phyloP scores from a whole-genome alignment of 2,113 vertebrate genomes.

The Hypanus sabinus region DNA sequence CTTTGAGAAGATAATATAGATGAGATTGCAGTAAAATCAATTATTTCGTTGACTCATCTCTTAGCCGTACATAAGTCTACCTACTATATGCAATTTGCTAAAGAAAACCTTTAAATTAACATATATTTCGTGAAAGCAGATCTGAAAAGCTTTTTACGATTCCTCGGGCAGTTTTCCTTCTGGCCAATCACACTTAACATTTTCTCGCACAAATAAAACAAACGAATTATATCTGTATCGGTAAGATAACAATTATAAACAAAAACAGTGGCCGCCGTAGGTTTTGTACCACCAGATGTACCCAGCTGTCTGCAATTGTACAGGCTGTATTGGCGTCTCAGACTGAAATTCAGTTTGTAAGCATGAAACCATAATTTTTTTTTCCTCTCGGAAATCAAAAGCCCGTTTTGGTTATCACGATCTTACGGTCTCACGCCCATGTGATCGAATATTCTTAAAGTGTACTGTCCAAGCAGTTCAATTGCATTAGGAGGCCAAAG shows the following conservation, averaged over 20 bases:
- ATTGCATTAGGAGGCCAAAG: background rate
- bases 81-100: background rate
- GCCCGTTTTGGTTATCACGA: background rate
- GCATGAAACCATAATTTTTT: background rate
- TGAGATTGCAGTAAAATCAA: constrained; percentile 45
- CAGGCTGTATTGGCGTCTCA: background rate
- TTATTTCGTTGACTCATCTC: background rate
- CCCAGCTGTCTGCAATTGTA: background rate
- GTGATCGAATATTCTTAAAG: background rate
- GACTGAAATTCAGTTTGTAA: background rate
- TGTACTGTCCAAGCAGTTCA: background rate
- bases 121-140: background rate
- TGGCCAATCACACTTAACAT: background rate
- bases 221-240: constrained; percentile 13
- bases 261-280: background rate
- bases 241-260: constrained; percentile 1
- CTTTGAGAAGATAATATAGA: constrained; percentile 54
- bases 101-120: background rate
- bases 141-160: background rate
- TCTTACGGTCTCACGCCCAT: background rate
- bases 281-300: background rate
- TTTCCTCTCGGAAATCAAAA: background rate
- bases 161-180: background rate
- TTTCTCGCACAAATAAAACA: background rate
- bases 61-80: background rate